Conservation (phyloP, 2,113 vertebrate genomes). For the Carlito syrichta region DNA sequence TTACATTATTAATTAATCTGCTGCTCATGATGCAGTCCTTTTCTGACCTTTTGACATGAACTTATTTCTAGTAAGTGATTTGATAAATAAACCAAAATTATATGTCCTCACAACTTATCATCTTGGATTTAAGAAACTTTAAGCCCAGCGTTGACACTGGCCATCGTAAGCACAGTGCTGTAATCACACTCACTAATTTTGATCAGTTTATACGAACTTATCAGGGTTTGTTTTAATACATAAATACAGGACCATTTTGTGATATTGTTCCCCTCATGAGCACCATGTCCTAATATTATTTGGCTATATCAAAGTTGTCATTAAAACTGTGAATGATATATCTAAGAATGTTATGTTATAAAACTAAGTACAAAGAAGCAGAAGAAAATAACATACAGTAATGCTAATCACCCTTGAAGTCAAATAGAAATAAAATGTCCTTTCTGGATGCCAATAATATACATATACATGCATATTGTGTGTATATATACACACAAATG, state of each 20-base stretch:
- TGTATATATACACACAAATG: not conserved
- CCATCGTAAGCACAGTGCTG: not conserved
- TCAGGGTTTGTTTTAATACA: not conserved
- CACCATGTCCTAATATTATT: not conserved
- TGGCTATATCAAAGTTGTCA: not conserved
- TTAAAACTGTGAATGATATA: not conserved
- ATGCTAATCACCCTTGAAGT: not conserved
- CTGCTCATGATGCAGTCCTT: not conserved
- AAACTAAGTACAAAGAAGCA: not conserved
- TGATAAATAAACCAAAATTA: not conserved
- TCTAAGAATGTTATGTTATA: not conserved
- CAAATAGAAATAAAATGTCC: not conserved
- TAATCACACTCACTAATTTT: not conserved
- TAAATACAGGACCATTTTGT: not conserved
- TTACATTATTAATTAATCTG: not conserved
- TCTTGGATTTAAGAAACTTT: not conserved
- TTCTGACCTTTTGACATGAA: not conserved
- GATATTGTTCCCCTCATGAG: not conserved
- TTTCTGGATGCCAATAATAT: not conserved
- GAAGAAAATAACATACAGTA: not conserved
- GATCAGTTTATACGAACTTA: not conserved
- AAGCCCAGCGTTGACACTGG: not conserved
- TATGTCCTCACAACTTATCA: not conserved
- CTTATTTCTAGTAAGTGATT: not conserved
- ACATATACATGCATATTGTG: not conserved